Evolutionary conservation across 1,140 invertebrate genomes (phyloP).

Genomic region (Latrodectus geometricus): DNA sequence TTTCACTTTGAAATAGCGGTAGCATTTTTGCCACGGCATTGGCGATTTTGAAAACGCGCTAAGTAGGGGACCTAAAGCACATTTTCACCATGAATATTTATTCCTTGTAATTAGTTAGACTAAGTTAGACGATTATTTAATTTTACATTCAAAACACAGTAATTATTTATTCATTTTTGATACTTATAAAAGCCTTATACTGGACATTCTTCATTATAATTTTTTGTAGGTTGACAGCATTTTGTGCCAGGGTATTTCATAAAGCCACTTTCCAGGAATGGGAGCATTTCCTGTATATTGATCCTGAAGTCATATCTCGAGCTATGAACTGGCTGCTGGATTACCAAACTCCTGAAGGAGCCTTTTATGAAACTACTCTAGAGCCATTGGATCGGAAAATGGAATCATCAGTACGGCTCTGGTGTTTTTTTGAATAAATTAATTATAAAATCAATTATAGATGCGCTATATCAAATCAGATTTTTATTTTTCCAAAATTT

Average conservation of each 20-base stretch:
- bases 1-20: too few relatives aligned
- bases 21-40: too few relatives aligned
- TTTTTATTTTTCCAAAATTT: neutral
- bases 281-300: conserved; percentile 93
- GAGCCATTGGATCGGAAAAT: conserved; percentile 83
- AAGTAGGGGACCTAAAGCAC: too few relatives aligned
- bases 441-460: neutral
- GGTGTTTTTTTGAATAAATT: conserved; percentile 10
- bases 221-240: conserved; percentile 80
- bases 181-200: too few relatives aligned
- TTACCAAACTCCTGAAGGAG: conserved; percentile 82
- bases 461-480: neutral
- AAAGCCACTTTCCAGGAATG: conserved; percentile 89
- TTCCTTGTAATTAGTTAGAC: too few relatives aligned
- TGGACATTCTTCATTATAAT: neutral
- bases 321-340: conserved; percentile 83
- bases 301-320: conserved; percentile 82
- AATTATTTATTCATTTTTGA: too few relatives aligned
- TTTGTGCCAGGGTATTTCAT: conserved; percentile 85
- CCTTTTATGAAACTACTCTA: conserved; percentile 88
- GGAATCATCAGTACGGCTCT: conserved; percentile 76
- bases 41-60: too few relatives aligned
- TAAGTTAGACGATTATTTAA: too few relatives aligned
- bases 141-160: too few relatives aligned
- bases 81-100: too few relatives aligned